Evolutionary conservation across 30 jellyfish, hydroid and myxozoan species (phyloP).

Genomic region (Pseudorhiza aurosa): DNA sequence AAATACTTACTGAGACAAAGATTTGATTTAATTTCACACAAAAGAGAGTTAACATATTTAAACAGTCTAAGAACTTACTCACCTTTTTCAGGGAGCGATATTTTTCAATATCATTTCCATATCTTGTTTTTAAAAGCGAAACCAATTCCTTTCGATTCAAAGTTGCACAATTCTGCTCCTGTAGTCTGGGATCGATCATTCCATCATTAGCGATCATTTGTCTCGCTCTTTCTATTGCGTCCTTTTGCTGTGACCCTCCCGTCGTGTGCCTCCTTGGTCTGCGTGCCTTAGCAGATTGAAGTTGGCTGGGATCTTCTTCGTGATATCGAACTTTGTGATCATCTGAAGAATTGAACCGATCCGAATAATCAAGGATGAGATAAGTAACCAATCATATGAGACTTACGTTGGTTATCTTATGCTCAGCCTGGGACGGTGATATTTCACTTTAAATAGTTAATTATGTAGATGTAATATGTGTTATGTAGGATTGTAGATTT

Average conservation of each 20-base stretch:
- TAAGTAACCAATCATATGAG: too few species aligned
- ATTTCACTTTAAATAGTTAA: too few species aligned
- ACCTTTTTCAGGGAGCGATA: constrained; percentile 75
- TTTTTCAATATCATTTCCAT: constrained; percentile 88
- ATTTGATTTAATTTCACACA: too few species aligned
- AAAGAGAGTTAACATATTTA: too few species aligned
- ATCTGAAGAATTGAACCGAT: constrained; percentile 5
- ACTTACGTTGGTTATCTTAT: too few species aligned
- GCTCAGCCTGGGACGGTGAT: too few species aligned
- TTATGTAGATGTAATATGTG: too few species aligned
- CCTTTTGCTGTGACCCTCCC: constrained; percentile 86
- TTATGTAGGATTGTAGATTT: too few species aligned
- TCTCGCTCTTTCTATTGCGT: constrained; percentile 84
- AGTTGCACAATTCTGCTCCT: constrained; percentile 47
- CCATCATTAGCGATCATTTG: constrained; percentile 77
- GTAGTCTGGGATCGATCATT: constrained; percentile 50
- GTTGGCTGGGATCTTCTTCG: constrained; percentile 67
- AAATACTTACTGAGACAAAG: too few species aligned
- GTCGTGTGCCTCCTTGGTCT: constrained; percentile 98
- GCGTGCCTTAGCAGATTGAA: constrained; percentile 68
- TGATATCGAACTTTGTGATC: constrained; percentile 57
- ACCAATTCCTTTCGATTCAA: constrained; percentile 88
- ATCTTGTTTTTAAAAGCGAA: constrained; percentile 83
- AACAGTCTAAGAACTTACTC: too few species aligned
- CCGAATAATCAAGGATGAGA: too few species aligned